These are phyloP conservation scores for Melanotaenia nigrans DNA, from an alignment of 2,797 vertebrate genomes.

Conservation along the genomic window DNA sequence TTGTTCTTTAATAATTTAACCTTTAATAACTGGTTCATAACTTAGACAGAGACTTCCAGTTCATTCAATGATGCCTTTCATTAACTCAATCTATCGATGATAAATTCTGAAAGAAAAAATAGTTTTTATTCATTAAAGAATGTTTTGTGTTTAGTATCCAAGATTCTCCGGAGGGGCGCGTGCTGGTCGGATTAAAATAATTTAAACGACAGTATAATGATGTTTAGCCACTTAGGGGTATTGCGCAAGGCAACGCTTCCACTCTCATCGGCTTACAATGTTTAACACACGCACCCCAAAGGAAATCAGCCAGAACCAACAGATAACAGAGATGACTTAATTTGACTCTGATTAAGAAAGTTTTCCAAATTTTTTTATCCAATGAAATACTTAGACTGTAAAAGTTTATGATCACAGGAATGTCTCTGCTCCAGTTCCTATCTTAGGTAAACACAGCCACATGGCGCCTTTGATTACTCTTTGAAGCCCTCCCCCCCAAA, in stretches of 20 bases:
- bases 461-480: slow-evolving; percentile 63
- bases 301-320: background rate
- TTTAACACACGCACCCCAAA: background rate
- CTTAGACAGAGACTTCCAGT: background rate
- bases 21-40: background rate
- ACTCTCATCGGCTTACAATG: background rate
- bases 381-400: background rate
- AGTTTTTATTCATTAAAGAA: background rate
- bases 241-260: slow-evolving; percentile 2
- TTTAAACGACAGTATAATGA: background rate
- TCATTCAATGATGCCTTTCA: background rate
- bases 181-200: slow-evolving; percentile 1
- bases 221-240: slow-evolving; percentile 1
- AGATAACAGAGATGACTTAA: background rate
- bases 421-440: slow-evolving; percentile 39
- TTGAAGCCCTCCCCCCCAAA: slow-evolving; percentile 18
- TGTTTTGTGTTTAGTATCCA: slow-evolving; percentile 4
- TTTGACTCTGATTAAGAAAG: background rate
- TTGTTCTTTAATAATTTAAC: background rate
- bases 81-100: background rate
- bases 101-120: no score
- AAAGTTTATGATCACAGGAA: slow-evolving; percentile 24
- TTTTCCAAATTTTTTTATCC: background rate
- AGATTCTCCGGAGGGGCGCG: slow-evolving; percentile 22
- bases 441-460: slow-evolving; percentile 59